phyloP scores from a whole-genome alignment of 1,140 invertebrate species.

The Limonius californicus region DNA sequence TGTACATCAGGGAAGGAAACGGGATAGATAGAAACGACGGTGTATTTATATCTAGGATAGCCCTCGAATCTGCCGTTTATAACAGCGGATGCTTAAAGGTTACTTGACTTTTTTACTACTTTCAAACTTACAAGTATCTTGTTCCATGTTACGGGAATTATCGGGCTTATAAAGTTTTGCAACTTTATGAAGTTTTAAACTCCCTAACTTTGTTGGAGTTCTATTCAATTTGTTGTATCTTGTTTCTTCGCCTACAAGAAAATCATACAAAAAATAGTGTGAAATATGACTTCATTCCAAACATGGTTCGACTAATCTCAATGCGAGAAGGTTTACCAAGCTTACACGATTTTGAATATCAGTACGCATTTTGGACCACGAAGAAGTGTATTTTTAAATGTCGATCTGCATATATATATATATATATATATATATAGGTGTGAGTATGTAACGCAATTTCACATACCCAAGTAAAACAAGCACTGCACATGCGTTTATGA shows the following conservation, averaged over 20 bases:
- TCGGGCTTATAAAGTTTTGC: neutral
- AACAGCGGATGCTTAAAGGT: constrained; percentile 92
- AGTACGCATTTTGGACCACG: no score
- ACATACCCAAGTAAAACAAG: no score
- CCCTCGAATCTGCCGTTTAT: constrained; percentile 92
- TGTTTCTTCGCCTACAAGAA: neutral
- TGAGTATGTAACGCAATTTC: no score
- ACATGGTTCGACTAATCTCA: no score
- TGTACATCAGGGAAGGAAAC: constrained; percentile 97
- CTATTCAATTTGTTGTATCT: constrained; percentile 5
- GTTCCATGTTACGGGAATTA: neutral
- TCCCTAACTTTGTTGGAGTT: neutral
- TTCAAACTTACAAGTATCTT: neutral
- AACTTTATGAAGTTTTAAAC: neutral
- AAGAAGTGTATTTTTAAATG: no score
- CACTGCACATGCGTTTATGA: no score
- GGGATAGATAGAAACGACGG: constrained; percentile 90
- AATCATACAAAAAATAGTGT: no score
- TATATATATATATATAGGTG: no score
- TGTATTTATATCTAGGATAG: constrained; percentile 98
- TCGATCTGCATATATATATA: no score
- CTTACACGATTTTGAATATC: no score
- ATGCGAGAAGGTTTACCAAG: no score
- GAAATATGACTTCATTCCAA: no score
- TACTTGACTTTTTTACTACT: constrained; percentile 25